Evolutionary conservation across 2,888 invertebrate genomes (phyloP).

Genomic region (Lottia scabra): DNA sequence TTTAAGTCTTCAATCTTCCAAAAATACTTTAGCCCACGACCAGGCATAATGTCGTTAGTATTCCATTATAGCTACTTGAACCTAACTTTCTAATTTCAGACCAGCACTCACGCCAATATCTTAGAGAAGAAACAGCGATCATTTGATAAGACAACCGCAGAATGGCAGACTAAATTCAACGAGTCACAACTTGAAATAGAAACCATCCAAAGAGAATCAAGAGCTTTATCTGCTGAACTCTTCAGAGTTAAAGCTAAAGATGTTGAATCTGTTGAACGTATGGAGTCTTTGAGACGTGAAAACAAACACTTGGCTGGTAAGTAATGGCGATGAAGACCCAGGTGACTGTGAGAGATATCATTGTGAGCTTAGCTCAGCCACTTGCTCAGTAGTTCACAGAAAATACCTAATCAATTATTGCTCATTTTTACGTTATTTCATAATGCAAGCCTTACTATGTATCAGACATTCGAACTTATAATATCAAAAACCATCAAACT

Average conservation of each 20-base stretch:
- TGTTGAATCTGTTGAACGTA: slow-evolving; percentile 96
- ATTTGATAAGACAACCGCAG: slow-evolving; percentile 98
- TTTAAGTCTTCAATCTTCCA: too few species aligned
- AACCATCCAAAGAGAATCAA: slow-evolving; percentile 97
- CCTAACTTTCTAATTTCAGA: slow-evolving; percentile 24
- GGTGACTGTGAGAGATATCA: too few species aligned
- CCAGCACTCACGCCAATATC: slow-evolving; percentile 75
- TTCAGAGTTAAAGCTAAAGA: slow-evolving; percentile 97
- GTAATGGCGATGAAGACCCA: neutral
- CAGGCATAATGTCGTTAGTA: too few species aligned
- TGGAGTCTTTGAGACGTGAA: slow-evolving; percentile 96
- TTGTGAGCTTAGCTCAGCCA: too few species aligned
- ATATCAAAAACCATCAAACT: too few species aligned
- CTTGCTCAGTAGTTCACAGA: too few species aligned
- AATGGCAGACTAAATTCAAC: slow-evolving; percentile 99
- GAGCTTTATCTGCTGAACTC: slow-evolving; percentile 98
- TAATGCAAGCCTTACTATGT: too few species aligned
- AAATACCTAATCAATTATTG: too few species aligned
- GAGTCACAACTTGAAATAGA: slow-evolving; percentile 88
- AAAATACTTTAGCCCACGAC: too few species aligned
- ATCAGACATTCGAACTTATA: too few species aligned
- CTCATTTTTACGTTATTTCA: too few species aligned
- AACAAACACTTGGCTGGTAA: slow-evolving; percentile 84
- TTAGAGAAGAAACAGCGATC: slow-evolving; percentile 99
- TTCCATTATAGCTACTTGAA: too few species aligned